phyloP scores from a whole-genome alignment of 92 coral and sea anemone species.

The Isaurus tuberculatus region DNA sequence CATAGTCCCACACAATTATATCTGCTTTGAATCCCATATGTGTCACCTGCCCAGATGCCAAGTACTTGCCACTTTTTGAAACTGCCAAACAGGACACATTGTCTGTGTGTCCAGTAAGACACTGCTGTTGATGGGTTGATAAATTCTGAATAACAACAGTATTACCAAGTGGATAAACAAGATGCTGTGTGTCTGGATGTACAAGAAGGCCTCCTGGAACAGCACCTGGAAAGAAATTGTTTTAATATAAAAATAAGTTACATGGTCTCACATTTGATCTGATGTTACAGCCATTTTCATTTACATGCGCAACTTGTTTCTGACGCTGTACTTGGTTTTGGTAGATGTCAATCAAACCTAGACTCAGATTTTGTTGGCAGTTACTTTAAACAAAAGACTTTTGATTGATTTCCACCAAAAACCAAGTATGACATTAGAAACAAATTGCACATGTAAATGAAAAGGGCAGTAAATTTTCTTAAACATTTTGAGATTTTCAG shows the following conservation, averaged over 20 bases:
- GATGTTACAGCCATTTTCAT: too few relatives aligned
- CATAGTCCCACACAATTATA: slow-evolving; percentile 94
- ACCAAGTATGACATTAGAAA: too few relatives aligned
- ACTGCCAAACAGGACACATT: slow-evolving; percentile 95
- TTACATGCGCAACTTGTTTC: too few relatives aligned
- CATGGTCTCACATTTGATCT: neutral
- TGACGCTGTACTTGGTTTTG: too few relatives aligned
- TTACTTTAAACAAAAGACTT: too few relatives aligned
- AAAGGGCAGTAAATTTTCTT: too few relatives aligned
- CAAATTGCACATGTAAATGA: too few relatives aligned
- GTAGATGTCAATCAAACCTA: too few relatives aligned
- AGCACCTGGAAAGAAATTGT: slow-evolving; percentile 62
- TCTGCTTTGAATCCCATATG: slow-evolving; percentile 99
- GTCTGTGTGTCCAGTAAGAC: slow-evolving; percentile 91
- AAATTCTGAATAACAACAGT: slow-evolving; percentile 87
- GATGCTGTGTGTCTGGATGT: slow-evolving; percentile 91
- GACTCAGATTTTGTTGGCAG: neutral
- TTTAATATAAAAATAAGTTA: neutral
- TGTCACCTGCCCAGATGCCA: slow-evolving; percentile 96
- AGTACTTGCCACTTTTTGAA: slow-evolving; percentile 88
- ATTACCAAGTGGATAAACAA: slow-evolving; percentile 94
- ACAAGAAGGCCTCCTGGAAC: slow-evolving; percentile 93
- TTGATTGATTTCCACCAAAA: too few relatives aligned
- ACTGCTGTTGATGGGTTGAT: slow-evolving; percentile 67
- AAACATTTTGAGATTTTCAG: too few relatives aligned